These are phyloP conservation scores for Selenia dentaria DNA, from an alignment of 2,888 invertebrate species.

Conservation along the genomic window DNA sequence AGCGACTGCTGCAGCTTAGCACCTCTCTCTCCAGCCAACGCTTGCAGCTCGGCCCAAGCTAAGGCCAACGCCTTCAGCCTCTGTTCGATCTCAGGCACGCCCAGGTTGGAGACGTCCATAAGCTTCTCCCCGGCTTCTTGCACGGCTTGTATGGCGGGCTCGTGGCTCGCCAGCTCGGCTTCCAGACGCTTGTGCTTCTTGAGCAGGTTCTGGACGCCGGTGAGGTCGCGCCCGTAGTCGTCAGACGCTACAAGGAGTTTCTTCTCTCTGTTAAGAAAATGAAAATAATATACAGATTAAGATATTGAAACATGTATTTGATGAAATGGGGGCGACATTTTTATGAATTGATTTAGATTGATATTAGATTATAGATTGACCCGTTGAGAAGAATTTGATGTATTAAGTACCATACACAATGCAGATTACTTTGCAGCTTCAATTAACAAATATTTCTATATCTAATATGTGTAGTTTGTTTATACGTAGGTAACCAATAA, in stretches of 20 bases:
- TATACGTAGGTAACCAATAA: too few relatives aligned
- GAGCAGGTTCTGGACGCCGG: slow-evolving; percentile 98
- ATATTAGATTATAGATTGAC: too few relatives aligned
- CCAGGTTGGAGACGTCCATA: slow-evolving; percentile 96
- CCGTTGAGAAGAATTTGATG: too few relatives aligned
- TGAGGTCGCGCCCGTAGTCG: slow-evolving; percentile 98
- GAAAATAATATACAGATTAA: too few relatives aligned
- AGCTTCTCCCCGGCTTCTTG: slow-evolving; percentile 94
- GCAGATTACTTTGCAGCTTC: too few relatives aligned
- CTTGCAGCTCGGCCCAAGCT: slow-evolving; percentile 97
- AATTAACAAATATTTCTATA: too few relatives aligned
- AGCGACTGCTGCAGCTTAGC: slow-evolving; percentile 98
- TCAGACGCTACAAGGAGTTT: slow-evolving; percentile 98
- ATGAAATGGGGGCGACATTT: too few relatives aligned
- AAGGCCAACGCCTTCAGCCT: slow-evolving; percentile 92
- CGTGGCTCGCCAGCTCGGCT: slow-evolving; percentile 98
- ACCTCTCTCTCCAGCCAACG: slow-evolving; percentile 93
- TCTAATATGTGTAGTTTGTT: too few relatives aligned
- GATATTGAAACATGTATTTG: too few relatives aligned
- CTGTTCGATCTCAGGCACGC: slow-evolving; percentile 96
- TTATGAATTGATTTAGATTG: too few relatives aligned
- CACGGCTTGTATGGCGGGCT: slow-evolving; percentile 95
- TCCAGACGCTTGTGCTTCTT: slow-evolving; percentile 99
- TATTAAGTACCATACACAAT: too few relatives aligned
- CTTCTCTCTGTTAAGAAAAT: slow-evolving; percentile 90